Evolutionary conservation across 2,888 invertebrate genomes (phyloP).

Genomic region (Thelaira solivaga): DNA sequence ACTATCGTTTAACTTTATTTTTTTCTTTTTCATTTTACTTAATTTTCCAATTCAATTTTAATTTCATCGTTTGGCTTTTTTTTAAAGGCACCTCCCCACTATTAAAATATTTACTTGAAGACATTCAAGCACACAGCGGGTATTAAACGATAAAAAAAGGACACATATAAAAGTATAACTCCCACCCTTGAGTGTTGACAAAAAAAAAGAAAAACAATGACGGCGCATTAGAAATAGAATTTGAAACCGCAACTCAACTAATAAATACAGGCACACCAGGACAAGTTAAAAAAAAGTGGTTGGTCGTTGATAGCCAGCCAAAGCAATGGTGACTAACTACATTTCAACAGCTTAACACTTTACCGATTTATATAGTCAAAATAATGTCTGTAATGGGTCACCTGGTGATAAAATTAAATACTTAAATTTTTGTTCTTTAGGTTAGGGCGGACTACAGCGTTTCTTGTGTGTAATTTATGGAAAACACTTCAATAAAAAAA

Average conservation of each 20-base stretch:
- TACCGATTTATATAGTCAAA: conserved; percentile 20
- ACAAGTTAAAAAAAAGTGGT: conserved; percentile 54
- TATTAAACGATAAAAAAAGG: conserved; percentile 40
- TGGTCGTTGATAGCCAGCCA: conserved; percentile 19
- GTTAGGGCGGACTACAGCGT: no score
- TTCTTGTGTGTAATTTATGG: no score
- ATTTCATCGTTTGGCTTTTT: conserved; percentile 28
- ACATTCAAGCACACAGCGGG: conserved; percentile 49
- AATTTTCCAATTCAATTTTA: conserved; percentile 30
- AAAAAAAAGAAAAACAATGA: no score
- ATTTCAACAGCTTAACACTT: neutral
- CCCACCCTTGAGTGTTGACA: conserved; percentile 36
- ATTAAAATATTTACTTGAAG: conserved; percentile 12
- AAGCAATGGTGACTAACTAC: neutral
- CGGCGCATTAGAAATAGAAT: conserved; percentile 14
- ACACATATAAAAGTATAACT: conserved; percentile 21
- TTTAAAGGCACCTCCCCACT: conserved; percentile 22
- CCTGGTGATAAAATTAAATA: no score
- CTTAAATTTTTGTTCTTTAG: no score
- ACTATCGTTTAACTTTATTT: conserved; percentile 46
- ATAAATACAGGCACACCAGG: conserved; percentile 41
- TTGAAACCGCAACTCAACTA: conserved; percentile 50
- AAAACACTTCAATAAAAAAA: no score
- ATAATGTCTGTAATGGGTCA: conserved; percentile 27
- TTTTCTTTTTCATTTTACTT: conserved; percentile 16